Evolutionary conservation across 2,113 vertebrate genomes (phyloP).

Genomic region (Leptobrachium ailaonicum): DNA sequence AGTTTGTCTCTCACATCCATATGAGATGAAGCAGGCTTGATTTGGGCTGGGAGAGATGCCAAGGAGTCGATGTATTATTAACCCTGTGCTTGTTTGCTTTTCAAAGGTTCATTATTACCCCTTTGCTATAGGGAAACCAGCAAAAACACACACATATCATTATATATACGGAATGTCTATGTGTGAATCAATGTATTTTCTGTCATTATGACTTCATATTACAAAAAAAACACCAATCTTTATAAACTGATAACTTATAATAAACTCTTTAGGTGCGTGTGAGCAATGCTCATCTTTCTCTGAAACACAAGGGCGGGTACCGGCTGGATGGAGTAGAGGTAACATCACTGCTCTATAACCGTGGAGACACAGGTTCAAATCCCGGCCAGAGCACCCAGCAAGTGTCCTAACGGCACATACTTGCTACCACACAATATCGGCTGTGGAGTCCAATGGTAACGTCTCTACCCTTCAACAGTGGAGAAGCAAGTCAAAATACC

Average conservation of each 20-base stretch:
- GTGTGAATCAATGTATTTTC: neutral
- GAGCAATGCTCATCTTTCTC: neutral
- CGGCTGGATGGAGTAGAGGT: too few species aligned
- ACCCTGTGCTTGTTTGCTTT: constrained; percentile 65
- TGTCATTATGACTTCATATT: neutral
- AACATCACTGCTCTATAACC: too few species aligned
- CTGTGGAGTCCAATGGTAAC: too few species aligned
- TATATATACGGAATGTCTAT: neutral
- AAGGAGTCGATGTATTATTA: constrained; percentile 75
- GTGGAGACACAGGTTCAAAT: too few species aligned
- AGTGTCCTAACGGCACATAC: too few species aligned
- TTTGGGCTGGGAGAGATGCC: constrained; percentile 79
- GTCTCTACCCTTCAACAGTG: too few species aligned
- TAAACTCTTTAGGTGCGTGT: constrained; percentile 1
- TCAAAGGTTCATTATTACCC: constrained; percentile 17
- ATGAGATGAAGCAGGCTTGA: constrained; percentile 78
- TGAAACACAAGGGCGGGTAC: too few species aligned
- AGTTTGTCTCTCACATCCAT: constrained; percentile 77
- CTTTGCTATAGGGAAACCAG: constrained; percentile 24
- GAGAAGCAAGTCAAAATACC: too few species aligned
- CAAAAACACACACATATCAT: neutral
- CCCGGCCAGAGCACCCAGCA: too few species aligned
- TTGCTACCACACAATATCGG: too few species aligned
- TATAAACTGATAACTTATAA: neutral
- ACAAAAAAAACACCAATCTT: constrained; percentile 9